Base-by-base conservation (phyloP, 2,797 vertebrate species). In the Ciconia nigra region DNA sequence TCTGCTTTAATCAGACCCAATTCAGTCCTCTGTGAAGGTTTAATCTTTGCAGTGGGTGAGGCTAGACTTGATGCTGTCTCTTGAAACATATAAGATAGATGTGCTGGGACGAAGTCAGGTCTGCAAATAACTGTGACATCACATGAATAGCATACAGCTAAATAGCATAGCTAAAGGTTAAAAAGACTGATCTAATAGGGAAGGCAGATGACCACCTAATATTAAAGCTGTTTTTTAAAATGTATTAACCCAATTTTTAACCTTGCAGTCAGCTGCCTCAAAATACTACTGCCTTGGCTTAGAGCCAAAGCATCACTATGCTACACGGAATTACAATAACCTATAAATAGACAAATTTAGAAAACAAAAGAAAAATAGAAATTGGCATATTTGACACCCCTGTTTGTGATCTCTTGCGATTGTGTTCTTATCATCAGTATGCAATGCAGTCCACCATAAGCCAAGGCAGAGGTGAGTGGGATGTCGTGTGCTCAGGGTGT, bases 181-280 rank as follows among this genome's bases (percentile, higher is more conserved):
- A 79, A 83, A 81, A 39, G 71, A 39, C 52, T 59, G 70, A 74
- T 69, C 55, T 79, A 62, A 65, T 6, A 65, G 44, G 39, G 47
- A 86, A 94, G 76, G 52, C 87, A 93, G 87, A 88, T 72, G 83
- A 95, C 57, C 35, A 67, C 65, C 57, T 92, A 89, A 88, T 90
- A 92, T 61, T 83, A 85, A 94, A 95, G 70, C 59, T 95, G 84
- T 10, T 77, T 91, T 95, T 15, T 25, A 67, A 91, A 87, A 91
- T 49, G 49, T 94, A 92, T 91, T 93, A 91, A 76, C 73, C 65
- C 58, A 87, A 21, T 90, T 93, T 91, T 90, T 81, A 88, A 79
- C 72, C 77, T 83, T 81, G 59, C 58, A 44, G 37, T 82, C 77
- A 76, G 55, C 70, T 63, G 59, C 41, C 55, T 76, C 29, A 73